Conservation (phyloP, 2,888 invertebrate species). For the Paralinhomoeus sp. region DNA sequence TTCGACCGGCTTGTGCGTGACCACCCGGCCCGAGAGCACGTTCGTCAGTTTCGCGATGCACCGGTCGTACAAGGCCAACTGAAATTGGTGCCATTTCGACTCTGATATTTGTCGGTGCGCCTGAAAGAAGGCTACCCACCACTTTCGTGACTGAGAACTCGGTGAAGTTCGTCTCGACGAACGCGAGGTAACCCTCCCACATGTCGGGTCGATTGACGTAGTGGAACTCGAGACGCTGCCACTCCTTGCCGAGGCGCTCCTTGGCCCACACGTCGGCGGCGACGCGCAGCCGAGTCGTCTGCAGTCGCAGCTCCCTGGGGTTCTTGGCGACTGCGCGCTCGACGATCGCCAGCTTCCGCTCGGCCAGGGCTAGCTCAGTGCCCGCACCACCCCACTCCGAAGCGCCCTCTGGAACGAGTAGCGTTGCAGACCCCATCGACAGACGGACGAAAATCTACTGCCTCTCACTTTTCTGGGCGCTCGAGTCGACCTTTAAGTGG, state of each 20-base stretch:
- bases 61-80: not conserved
- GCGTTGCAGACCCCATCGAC: not conserved
- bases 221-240: constrained; percentile 27
- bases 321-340: constrained; percentile 28
- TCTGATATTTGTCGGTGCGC: no score
- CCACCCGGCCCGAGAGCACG: not conserved
- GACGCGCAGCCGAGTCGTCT: constrained; percentile 24
- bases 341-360: constrained; percentile 29
- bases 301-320: constrained; percentile 19
- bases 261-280: constrained; percentile 24
- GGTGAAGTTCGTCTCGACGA: constrained; percentile 24
- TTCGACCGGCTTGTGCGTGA: not conserved
- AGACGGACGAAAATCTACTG: not conserved
- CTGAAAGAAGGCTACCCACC: not conserved
- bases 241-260: constrained; percentile 23
- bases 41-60: not conserved
- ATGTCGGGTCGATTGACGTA: constrained; percentile 26
- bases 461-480: no score
- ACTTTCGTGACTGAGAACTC: constrained; percentile 19
- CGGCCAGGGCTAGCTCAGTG: constrained; percentile 13
- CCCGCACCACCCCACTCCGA: not conserved
- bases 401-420: not conserved
- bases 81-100: not conserved
- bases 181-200: constrained; percentile 27
- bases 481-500: no score